A percentile compares a stretch with the other conserved stretches of the same genome.
Evolutionary conservation across 2,888 invertebrate species (phyloP).

Genomic region (Tetragonula carbonaria): DNA sequence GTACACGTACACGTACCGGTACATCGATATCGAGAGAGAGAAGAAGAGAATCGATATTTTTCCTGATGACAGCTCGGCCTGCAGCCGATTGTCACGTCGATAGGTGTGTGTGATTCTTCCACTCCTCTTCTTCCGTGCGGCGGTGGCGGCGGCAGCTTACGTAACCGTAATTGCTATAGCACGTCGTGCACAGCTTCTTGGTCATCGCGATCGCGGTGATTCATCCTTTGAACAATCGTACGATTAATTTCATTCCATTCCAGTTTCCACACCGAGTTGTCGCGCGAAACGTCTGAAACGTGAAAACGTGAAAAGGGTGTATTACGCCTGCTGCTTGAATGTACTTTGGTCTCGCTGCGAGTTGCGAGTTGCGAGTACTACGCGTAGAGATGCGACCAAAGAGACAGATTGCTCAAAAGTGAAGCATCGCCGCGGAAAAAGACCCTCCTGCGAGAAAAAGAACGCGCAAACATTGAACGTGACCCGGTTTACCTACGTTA

Average conservation of each 20-base stretch:
- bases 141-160: slow-evolving; percentile 33
- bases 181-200: not conserved
- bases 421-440: not conserved
- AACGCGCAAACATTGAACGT: slow-evolving; percentile 69
- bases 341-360: not conserved
- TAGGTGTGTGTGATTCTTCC: slow-evolving; percentile 11
- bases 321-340: not conserved
- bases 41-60: not conserved
- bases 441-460: slow-evolving; percentile 44
- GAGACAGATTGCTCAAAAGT: not conserved
- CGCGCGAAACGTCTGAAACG: no score
- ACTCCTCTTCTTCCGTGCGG: not conserved
- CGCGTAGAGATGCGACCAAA: not conserved
- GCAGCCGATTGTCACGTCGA: not conserved
- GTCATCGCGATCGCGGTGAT: slow-evolving; percentile 35
- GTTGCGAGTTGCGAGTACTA: not conserved
- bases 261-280: not conserved
- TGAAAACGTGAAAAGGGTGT: not conserved
- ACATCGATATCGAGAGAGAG: not conserved
- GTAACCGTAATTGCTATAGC: slow-evolving; percentile 53
- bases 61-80: not conserved
- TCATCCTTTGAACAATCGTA: slow-evolving; percentile 21
- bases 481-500: slow-evolving; percentile 67
- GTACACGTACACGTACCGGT: no score
- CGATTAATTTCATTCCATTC: not conserved